A percentile compares a stretch with the other conserved stretches of the same genome.
Evolutionary conservation across 1,140 invertebrate genomes (phyloP).

Genomic region (Anastrepha ludens): DNA sequence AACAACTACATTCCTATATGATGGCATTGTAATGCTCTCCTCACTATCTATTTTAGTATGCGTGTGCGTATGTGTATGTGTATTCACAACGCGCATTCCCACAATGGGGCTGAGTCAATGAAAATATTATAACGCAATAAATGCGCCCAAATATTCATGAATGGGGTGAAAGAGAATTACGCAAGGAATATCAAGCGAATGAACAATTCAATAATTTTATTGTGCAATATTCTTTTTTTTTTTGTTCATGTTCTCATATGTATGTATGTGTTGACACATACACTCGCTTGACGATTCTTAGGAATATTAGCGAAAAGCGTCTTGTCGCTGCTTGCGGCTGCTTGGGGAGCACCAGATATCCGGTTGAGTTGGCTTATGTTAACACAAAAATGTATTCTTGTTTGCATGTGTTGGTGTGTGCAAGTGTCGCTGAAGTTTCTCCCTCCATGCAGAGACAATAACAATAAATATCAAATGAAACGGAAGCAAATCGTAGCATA

Average conservation of each 20-base stretch:
- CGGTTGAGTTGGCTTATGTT: not conserved
- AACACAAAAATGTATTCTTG: not conserved
- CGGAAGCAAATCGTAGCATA: constrained; percentile 63
- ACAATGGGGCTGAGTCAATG: constrained; percentile 59
- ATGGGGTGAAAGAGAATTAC: not conserved
- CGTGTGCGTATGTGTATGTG: not conserved
- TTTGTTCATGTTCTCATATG: constrained; percentile 60
- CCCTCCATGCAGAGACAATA: not conserved
- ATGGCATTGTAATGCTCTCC: not conserved
- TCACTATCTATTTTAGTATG: not conserved
- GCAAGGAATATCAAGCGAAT: not conserved
- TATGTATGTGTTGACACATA: not conserved
- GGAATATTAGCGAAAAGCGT: too few relatives aligned
- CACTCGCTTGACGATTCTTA: too few relatives aligned
- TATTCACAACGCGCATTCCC: not conserved
- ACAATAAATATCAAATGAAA: constrained; percentile 60
- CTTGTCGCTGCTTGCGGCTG: not conserved
- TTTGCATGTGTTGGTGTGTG: not conserved
- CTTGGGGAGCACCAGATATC: not conserved
- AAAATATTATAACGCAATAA: constrained; percentile 65
- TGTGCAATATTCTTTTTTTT: not conserved
- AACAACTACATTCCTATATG: not conserved
- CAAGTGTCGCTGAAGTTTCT: not conserved
- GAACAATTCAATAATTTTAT: constrained; percentile 31
- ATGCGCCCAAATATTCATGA: constrained; percentile 54